Base-by-base conservation (phyloP, 1,140 invertebrate genomes). In the Scylla paramamosain region DNA sequence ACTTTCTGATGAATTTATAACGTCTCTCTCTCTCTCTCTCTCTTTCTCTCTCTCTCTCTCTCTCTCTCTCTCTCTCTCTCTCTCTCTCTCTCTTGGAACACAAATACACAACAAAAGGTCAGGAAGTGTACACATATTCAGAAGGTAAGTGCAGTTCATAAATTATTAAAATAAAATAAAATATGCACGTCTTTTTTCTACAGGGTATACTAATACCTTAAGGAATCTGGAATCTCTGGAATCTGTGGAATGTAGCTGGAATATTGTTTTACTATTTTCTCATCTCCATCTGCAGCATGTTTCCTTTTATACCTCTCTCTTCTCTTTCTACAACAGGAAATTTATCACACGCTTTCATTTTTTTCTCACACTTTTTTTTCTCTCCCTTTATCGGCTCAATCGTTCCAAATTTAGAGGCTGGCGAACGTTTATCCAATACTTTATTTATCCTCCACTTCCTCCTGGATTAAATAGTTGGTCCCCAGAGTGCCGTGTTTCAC, bases 51-150 rank as follows among this genome's bases (percentile, higher is more conserved):
- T 67, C 59, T 67, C 67, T n/a, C 67, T 77, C 67, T n/a, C 20
- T 77, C 67, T 77, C n/a, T 77, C 67, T 77, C n/a, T n/a, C 67
- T 77, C n/a, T 77, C 67, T n/a, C 67, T 59, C 67, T 77, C 67
- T 77, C 20, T 77, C 67, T 77, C 67, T 77, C 20, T 77, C 67
- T 77, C 67, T 77, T 1, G n/a, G n/a, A n/a, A 48, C 46, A 48
- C 46, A 48, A 4, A 48, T 14, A 48, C 46, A 48, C 46, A 48
- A 48, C 46, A 48, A n/a, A n/a, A n/a, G n/a, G n/a, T n/a, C 46
- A 48, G 1, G 12, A 59, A 59, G 10, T 8, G 10, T 20, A 59
- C 52, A 59, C 52, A 59, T 4, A 39, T 1, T 39, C 39, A 39
- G 1, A 6, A 39, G 39, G 39, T 39, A 39, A 39, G 39, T 39